Base-by-base conservation (phyloP, 2,888 invertebrate species). In the Ethmia dodecea region DNA sequence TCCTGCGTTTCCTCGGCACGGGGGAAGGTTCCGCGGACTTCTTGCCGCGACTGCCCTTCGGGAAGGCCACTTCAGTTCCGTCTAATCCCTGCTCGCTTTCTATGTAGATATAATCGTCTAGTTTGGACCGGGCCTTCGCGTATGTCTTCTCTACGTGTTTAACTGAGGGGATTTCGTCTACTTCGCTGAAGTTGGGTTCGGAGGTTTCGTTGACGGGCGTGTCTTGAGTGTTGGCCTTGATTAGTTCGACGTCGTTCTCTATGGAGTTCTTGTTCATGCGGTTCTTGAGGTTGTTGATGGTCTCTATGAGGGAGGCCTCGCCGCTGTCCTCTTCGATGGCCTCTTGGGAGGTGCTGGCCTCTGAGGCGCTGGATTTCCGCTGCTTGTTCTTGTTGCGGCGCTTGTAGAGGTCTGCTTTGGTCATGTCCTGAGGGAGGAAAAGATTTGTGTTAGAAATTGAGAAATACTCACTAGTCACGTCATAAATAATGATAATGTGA, bases 391-490 rank as follows among this genome's bases (percentile, higher is more conserved):
- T 86, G 58, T 62, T 78, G 15, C 84, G 64, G 1, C 84, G 78
- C 38, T 84, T 81, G 69, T 84, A 84, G 0, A 86, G 66, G 9
- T 84, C 80, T 0, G 84, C 84, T 61, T 84, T 81, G 35, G 84
- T 84, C 84, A 84, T 84, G 51, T 86, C 84, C 84, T 86, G 68
- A 22, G 31, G 43, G 38, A 27, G 16, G 38, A 25, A 28, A 12
- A 12, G 22, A n/a, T 22, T 22, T 22, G 3, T 3, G 8, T 22
- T 22, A 22, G 22, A n/a, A n/a, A n/a, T n/a, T n/a, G n/a, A n/a
- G n/a, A n/a, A n/a, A n/a, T n/a, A n/a, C n/a, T n/a, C n/a, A n/a
- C n/a, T n/a, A n/a, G n/a, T n/a, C n/a, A n/a, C n/a, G n/a, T n/a
- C n/a, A n/a, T n/a, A n/a, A n/a, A n/a, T n/a, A n/a, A n/a, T n/a